A percentile compares a stretch with the other conserved stretches of the same genome.
These are phyloP conservation scores for Pollenia angustigena DNA, from an alignment of 2,888 invertebrate species.

Conservation along the genomic window DNA sequence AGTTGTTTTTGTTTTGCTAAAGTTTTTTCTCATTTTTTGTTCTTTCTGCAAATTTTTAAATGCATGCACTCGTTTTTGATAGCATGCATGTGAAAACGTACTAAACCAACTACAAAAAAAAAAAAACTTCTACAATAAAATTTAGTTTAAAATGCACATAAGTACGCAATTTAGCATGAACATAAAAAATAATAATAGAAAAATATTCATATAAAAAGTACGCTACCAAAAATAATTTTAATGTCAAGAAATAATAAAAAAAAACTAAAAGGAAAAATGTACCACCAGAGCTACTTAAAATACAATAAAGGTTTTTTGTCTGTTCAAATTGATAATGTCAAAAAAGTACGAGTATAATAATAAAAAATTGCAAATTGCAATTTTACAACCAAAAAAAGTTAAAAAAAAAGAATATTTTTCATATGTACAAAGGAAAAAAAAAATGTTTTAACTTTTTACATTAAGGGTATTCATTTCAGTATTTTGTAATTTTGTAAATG, in stretches of 20 bases:
- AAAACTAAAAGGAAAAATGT: neutral
- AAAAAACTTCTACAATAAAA: constrained; percentile 65
- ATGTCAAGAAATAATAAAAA: constrained; percentile 11
- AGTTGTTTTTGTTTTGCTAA: constrained; percentile 29
- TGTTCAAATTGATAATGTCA: constrained; percentile 47
- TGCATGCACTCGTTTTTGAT: neutral
- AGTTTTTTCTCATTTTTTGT: constrained; percentile 29
- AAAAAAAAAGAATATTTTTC: constrained; percentile 1
- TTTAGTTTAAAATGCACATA: constrained; percentile 72
- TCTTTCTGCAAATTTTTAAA: constrained; percentile 9
- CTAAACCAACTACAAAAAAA: constrained; percentile 19
- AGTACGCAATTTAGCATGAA: constrained; percentile 72
- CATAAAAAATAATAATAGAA: constrained; percentile 70
- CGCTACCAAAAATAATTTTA: constrained; percentile 21
- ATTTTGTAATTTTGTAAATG: no score
- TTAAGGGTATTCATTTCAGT: no score
- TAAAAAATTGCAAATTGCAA: constrained; percentile 16
- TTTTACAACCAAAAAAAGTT: neutral
- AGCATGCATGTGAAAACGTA: constrained; percentile 4
- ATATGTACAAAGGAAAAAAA: neutral
- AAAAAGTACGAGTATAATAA: constrained; percentile 23
- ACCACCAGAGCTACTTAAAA: constrained; percentile 36
- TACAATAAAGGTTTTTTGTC: constrained; percentile 52
- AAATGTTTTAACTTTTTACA: no score
- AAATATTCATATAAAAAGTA: constrained; percentile 34